phyloP scores from a whole-genome alignment of 2,113 vertebrate species.

The Lagopus leucura region DNA sequence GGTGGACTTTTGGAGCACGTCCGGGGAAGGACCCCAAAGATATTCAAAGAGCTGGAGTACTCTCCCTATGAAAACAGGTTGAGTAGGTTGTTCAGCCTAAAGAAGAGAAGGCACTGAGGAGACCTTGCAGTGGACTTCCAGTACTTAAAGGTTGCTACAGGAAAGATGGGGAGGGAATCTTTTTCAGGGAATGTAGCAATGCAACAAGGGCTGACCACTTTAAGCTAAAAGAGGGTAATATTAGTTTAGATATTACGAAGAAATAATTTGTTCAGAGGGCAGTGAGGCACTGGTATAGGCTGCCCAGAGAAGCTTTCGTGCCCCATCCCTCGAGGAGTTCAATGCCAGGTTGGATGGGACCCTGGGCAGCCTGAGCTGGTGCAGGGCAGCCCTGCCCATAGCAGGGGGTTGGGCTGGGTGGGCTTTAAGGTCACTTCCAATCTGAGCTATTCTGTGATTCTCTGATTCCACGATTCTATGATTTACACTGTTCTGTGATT shows the following conservation, averaged over 20 bases:
- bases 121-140: not conserved
- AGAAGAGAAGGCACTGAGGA: not conserved
- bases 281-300: not conserved
- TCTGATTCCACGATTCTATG: not conserved
- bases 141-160: not conserved
- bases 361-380: not conserved
- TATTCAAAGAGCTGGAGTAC: not conserved
- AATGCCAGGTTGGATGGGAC: not conserved
- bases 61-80: not conserved
- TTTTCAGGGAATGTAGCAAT: not conserved
- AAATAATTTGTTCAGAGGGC: no score
- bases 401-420: not conserved
- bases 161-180: not conserved
- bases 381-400: not conserved
- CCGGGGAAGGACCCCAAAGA: not conserved
- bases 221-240: not conserved
- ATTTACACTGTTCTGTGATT: not conserved
- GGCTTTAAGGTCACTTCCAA: not conserved
- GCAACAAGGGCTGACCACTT: not conserved
- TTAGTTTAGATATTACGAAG: not conserved
- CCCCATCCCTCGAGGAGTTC: not conserved
- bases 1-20: not conserved
- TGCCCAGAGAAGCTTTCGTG: not conserved
- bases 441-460: not conserved
- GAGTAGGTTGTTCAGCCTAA: not conserved